Conservation (phyloP, 2,113 vertebrate genomes). For the Saccopteryx bilineata region DNA sequence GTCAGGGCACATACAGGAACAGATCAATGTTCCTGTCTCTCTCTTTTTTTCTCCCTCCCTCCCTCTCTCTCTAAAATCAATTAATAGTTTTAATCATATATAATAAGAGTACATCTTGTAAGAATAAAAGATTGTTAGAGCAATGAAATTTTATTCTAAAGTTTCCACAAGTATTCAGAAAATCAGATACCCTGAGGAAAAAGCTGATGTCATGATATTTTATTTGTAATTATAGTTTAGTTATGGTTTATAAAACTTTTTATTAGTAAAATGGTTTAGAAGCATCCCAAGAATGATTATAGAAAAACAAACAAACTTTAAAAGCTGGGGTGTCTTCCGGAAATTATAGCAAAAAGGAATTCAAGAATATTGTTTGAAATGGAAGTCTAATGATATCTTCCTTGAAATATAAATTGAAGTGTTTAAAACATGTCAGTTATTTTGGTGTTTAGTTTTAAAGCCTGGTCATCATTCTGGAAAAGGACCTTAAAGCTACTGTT, state of each 20-base stretch:
- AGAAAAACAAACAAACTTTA: slow-evolving; percentile 37
- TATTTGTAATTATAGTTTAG: slow-evolving; percentile 34
- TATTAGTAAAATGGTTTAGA: neutral
- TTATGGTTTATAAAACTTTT: slow-evolving; percentile 29
- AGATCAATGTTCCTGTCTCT: no score
- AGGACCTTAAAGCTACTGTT: slow-evolving; percentile 34
- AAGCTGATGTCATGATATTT: neutral
- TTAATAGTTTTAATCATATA: neutral
- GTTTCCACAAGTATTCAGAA: slow-evolving; percentile 6
- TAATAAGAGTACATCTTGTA: neutral
- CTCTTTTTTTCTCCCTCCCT: no score
- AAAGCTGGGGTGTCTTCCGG: neutral
- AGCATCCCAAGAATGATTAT: neutral
- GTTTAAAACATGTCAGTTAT: neutral
- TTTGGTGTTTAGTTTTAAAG: slow-evolving; percentile 49
- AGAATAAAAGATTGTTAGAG: neutral
- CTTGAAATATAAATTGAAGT: slow-evolving; percentile 14
- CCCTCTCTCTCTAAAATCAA: no score
- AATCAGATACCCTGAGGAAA: slow-evolving; percentile 26
- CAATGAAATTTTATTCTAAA: slow-evolving; percentile 32
- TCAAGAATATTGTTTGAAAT: neutral
- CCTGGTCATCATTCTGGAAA: slow-evolving; percentile 52
- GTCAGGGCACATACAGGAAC: no score
- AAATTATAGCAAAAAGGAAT: slow-evolving; percentile 6
- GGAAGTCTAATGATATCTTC: neutral